phyloP scores from a whole-genome alignment of 1,140 invertebrate species.

The Eueides isabella region DNA sequence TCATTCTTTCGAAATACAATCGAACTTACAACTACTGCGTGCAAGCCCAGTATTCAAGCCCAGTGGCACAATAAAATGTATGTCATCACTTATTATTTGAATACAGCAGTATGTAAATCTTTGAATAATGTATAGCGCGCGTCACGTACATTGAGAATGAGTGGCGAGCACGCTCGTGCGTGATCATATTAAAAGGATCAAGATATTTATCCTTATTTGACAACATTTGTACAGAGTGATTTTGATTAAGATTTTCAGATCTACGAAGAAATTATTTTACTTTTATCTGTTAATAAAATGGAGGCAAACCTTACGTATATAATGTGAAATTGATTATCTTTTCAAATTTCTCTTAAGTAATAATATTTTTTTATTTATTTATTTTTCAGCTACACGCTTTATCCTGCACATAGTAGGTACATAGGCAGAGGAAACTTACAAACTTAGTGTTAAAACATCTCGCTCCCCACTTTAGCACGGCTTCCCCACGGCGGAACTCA shows the following conservation, averaged over 20 bases:
- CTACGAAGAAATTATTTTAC: too few species aligned
- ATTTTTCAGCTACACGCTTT: too few species aligned
- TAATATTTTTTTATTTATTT: too few species aligned
- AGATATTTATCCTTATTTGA: conserved; percentile 24
- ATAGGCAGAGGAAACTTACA: too few species aligned
- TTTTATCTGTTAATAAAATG: too few species aligned
- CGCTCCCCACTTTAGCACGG: too few species aligned
- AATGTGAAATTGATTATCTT: too few species aligned
- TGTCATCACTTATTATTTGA: conserved; percentile 3
- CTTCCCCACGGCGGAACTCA: too few species aligned
- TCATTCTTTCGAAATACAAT: not conserved
- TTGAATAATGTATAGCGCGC: conserved; percentile 40
- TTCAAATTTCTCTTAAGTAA: too few species aligned
- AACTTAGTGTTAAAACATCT: too few species aligned
- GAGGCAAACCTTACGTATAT: too few species aligned
- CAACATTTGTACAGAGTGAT: conserved; percentile 12
- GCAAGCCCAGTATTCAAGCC: not conserved
- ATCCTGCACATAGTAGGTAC: too few species aligned
- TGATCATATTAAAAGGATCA: conserved; percentile 38
- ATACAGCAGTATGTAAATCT: conserved; percentile 17
- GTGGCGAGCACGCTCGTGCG: conserved; percentile 34
- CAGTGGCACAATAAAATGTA: not conserved
- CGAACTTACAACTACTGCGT: not conserved
- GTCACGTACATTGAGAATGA: conserved; percentile 43
- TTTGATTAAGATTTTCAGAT: not conserved